Base-by-base conservation (phyloP, 2,113 vertebrate genomes). In the Syngnathus floridae region DNA sequence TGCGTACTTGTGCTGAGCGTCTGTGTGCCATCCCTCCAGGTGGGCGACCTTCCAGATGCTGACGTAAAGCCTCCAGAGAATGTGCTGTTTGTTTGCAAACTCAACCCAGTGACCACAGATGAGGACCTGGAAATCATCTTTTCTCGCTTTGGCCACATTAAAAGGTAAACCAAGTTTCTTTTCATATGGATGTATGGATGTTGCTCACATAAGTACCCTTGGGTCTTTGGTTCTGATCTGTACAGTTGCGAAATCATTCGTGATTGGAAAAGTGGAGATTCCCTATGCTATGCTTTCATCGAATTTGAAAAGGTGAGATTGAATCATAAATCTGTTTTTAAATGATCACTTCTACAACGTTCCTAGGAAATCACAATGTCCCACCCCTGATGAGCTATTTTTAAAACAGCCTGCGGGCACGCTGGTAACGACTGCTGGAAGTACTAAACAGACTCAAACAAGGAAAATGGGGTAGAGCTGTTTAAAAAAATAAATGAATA, bases 41-140 rank as follows among this genome's bases (percentile, higher is more conserved):
- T 99, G 69, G 97, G 96, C 31, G 96, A 99, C 70, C 89, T 99
- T 58, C 97, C 97, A 22, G 95, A 98, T 75, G 95, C 95, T 74
- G 93, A 99, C 0, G 70, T 98, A 46, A 96, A 88, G 69, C 96
- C 96, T 64, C 95, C 96, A 45, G 97, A 99, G 87, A 95, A 98
- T 4, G 96, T 98, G 6, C 84, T 99, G 3, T 99, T 98, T 88
- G 95, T 99, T 40, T 99, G 97, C 82, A 98, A 98, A 76, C 88
- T 99, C 64, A 99, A 99, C 89, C 96, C 96, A 1, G 96, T 98
- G 66, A 99, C 96, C 75, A 98, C 94, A 31, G 96, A 97, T 71
- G 96, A 98, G 75, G 97, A 99, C 74, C 87, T 99, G 67, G 96
- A 99, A 75, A 95, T 98, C 74, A 98, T 99, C 89, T 99, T 99